These are phyloP conservation scores for Rhyacophila brunnea DNA, from an alignment of 1,140 invertebrate genomes.

Conservation along the genomic window DNA sequence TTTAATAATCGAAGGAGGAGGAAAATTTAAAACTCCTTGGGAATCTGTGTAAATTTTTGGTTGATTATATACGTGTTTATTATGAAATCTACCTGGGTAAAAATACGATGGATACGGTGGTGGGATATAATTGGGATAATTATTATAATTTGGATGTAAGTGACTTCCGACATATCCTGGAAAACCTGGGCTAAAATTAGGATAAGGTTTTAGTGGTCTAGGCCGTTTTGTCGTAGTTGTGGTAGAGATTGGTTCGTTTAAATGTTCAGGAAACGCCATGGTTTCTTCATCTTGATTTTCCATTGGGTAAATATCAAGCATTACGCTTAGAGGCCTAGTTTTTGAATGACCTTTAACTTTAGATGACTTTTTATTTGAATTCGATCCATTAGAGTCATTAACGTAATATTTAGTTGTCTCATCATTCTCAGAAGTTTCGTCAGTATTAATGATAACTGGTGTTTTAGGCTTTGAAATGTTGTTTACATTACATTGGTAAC, in stretches of 20 bases:
- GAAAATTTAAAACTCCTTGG: no score
- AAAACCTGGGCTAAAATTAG: background rate
- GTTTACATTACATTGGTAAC: no score
- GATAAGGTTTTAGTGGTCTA: background rate
- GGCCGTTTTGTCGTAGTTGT: background rate
- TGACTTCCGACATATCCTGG: conserved; percentile 4
- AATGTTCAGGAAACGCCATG: conserved; percentile 29
- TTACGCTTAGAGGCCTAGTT: conserved; percentile 29
- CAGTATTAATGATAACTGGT: background rate
- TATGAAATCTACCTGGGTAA: no score
- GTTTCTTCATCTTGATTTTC: conserved; percentile 28
- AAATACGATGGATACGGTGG: background rate
- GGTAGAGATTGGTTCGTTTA: conserved; percentile 20
- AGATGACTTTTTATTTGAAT: background rate
- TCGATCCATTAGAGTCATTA: background rate
- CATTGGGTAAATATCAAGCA: conserved; percentile 33
- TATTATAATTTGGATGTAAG: conserved; percentile 2
- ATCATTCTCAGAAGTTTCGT: background rate
- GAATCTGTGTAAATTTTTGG: no score
- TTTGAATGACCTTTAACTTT: conserved; percentile 19
- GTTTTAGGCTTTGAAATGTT: background rate
- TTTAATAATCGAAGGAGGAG: no score
- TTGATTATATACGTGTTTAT: no score
- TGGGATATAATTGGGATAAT: conserved; percentile 2
- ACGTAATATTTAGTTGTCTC: background rate